Percentiles rank a stretch among this genome's conserved stretches.
These are phyloP conservation scores for Zhuqinia jingwanae DNA, from an alignment of 2,888 invertebrate genomes.

Conservation along the genomic window DNA sequence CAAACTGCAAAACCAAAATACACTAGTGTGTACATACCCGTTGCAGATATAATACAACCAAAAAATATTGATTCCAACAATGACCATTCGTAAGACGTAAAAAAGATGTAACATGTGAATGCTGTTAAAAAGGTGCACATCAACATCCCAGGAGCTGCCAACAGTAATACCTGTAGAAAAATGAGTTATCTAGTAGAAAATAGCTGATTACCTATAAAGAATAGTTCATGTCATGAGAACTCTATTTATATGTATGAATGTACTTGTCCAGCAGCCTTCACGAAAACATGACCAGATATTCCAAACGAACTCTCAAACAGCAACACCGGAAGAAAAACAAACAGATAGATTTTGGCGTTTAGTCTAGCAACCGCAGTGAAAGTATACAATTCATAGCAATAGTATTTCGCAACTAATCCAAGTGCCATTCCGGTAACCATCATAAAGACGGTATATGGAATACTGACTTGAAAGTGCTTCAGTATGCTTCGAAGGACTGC, in stretches of 20 bases:
- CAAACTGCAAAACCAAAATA: not conserved
- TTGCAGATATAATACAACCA: slow-evolving; percentile 81
- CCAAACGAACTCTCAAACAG: slow-evolving; percentile 78
- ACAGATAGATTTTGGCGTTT: slow-evolving; percentile 76
- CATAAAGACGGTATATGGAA: slow-evolving; percentile 81
- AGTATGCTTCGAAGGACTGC: slow-evolving; percentile 76
- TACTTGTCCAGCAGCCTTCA: slow-evolving; percentile 66
- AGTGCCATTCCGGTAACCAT: slow-evolving; percentile 80
- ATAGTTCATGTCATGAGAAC: not conserved
- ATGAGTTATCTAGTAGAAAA: not conserved
- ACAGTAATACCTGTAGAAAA: slow-evolving; percentile 70
- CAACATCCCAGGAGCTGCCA: slow-evolving; percentile 77
- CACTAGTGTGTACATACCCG: slow-evolving; percentile 15
- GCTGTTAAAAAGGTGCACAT: slow-evolving; percentile 76
- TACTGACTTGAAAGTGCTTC: slow-evolving; percentile 71
- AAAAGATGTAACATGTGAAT: slow-evolving; percentile 69
- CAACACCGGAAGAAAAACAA: slow-evolving; percentile 77
- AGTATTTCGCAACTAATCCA: slow-evolving; percentile 78
- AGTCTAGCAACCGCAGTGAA: slow-evolving; percentile 75
- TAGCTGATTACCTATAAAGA: not conserved
- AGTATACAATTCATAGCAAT: slow-evolving; percentile 71
- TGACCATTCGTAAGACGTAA: slow-evolving; percentile 80
- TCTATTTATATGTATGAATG: too few species aligned
- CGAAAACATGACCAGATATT: slow-evolving; percentile 69
- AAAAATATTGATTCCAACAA: slow-evolving; percentile 81